Evolutionary conservation across 2,888 invertebrate genomes (phyloP), one percentile per base, ranked within the genome.

Genomic region (Eueremaeus valkanovi): DNA sequence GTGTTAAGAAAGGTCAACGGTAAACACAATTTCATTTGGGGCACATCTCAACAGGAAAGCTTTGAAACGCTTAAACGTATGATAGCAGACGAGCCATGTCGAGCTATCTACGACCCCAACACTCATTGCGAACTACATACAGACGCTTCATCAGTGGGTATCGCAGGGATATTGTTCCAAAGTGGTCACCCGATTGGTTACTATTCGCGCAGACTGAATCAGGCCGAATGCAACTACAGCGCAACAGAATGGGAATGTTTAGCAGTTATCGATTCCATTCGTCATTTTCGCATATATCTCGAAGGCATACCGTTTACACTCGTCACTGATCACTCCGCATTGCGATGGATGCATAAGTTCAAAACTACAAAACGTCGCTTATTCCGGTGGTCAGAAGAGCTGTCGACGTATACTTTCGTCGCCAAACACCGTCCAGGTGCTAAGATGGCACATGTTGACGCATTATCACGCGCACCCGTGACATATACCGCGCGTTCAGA

Each of bases 241-340:
- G 40, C 36, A 0, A 75, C 75, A 29, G 75, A 75, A 16, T n/a
- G 36, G 11, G 75, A 75, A 75, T 31, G 36, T 1, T 31, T 72
- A 0, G 75, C 55, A 29, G 58, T 75, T 6, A n/a, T 51, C 0
- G 36, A 55, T n/a, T n/a, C n/a, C n/a, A 72, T 75, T 0, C 33
- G 40, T 49, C 36, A 75, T 31, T 75, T 75, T 36, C 16, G 68
- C 11, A 33, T 45, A 9, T 70, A 70, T 75, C 29, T 75, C 5
- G 70, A 75, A 55, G 75, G 75, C 6, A 21, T n/a, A 9, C 1
- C n/a, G 1, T 75, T 75, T 24, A 51, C 13, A 36, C 51, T 75
- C 29, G 1, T 31, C 13, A 75, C n/a, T 9, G 75, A 75, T n/a
- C 75, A 75, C 21, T 6, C 8, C 18, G 75, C 75, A 24, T 66